Evolutionary conservation across 2,888 invertebrate genomes (phyloP), one percentile per base, ranked within the genome.

Genomic region (Brachycybe producta): DNA sequence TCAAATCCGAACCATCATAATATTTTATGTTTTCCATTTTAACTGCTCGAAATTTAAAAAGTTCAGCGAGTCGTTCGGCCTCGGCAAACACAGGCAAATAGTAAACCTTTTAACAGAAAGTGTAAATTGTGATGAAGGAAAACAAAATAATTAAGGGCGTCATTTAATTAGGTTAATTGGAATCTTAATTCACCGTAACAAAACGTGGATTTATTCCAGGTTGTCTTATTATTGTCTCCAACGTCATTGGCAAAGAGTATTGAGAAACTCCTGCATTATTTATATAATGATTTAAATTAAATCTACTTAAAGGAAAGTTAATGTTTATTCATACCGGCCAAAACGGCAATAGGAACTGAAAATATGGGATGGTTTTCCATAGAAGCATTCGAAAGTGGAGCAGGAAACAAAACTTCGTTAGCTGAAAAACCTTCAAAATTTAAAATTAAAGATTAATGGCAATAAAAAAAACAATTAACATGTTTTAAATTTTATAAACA

Each of bases 191-290:
- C 49, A 57, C 57, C 19, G 54, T 52, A 11, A 49, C 45, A 45
- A 49, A 55, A 54, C 50, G 50, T 42, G 66, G 64, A 35, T 69
- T 66, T 19, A 75, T 63, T 2, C 74, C 74, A 17, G 72, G 72
- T 59, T 74, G 73, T 58, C 70, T 65, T 28, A 73, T 60, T 11
- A 73, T 58, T 2, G 73, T 71, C 56, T 72, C 68, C 48, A 73
- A 59, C 17, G 70, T 69, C 54, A 68, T 63, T 2, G 62, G 56
- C 8, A 62, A 26, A 7, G 45, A 15, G 36, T 43, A 43, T 8
- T 39, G 42, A 11, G 47, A 42, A 24, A 38, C 38, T 19, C 51
- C 39, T 54, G 8, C 13, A 44, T n/a, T 2, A 23, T 19, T 54
- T 27, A 17, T 34, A 34, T 7, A 45, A 45, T 17, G 15, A 43